phyloP scores from a whole-genome alignment of 2,113 vertebrate genomes.

The Chloropsis cyanopogon region DNA sequence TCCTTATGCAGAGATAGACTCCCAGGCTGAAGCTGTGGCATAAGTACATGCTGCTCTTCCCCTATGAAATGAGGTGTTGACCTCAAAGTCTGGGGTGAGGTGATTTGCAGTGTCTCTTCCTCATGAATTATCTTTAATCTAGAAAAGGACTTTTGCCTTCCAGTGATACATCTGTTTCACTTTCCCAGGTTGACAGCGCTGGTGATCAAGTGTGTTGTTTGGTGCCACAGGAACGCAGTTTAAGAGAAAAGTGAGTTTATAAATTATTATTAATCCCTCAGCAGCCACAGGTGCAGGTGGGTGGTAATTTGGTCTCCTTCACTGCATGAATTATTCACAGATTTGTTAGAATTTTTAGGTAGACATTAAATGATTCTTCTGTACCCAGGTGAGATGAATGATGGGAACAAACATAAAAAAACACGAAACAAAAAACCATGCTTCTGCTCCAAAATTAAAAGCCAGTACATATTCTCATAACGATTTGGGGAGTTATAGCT shows the following conservation, averaged over 20 bases:
- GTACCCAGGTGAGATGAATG: neutral
- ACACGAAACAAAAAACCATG: neutral
- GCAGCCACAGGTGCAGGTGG: neutral
- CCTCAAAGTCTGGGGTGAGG: neutral
- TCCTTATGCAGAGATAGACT: neutral
- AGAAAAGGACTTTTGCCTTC: neutral
- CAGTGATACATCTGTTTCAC: neutral
- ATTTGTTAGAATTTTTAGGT: neutral
- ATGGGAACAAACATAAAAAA: neutral
- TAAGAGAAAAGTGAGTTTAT: neutral
- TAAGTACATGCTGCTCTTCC: neutral
- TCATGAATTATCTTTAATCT: neutral
- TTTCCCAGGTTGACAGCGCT: neutral
- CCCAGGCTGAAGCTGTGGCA: neutral
- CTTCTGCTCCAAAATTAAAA: neutral
- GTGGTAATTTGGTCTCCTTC: slow-evolving; percentile 6
- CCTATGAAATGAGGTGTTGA: neutral
- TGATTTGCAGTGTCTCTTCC: neutral
- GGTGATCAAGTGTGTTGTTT: neutral
- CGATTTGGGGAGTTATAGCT: neutral
- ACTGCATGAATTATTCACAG: slow-evolving; percentile 27
- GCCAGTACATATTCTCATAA: neutral
- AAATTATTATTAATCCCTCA: neutral
- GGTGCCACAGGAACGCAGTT: neutral
- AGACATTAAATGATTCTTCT: neutral